Conservation (phyloP, 2,113 vertebrate genomes). For the Muntiacus reevesi region DNA sequence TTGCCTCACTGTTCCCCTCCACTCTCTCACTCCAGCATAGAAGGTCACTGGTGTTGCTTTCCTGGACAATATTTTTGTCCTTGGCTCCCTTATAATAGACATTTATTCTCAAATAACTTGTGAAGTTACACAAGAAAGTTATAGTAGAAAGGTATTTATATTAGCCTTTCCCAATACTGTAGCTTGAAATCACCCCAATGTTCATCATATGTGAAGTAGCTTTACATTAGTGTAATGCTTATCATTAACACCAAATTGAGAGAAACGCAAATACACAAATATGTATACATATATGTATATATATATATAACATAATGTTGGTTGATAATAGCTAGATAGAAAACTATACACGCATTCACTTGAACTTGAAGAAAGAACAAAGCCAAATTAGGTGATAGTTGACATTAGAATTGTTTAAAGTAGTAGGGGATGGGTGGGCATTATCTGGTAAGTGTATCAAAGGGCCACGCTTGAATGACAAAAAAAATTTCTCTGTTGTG, state of each 20-base stretch:
- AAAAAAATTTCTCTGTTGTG: not conserved
- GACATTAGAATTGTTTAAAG: not conserved
- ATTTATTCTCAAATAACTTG: not conserved
- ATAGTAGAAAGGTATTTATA: not conserved
- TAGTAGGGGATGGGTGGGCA: not conserved
- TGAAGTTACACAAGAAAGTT: not conserved
- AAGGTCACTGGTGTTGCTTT: not conserved
- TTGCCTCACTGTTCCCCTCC: not conserved
- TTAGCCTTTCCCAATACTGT: not conserved
- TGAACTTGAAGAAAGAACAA: not conserved
- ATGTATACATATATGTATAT: not conserved
- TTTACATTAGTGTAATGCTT: not conserved
- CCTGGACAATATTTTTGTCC: not conserved
- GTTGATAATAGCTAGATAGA: not conserved
- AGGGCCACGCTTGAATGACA: not conserved
- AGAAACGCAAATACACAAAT: not conserved
- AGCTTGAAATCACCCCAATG: not conserved
- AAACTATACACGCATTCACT: not conserved
- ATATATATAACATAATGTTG: not conserved
- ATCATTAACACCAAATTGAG: not conserved
- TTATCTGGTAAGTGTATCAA: not conserved
- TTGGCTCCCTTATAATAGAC: not conserved
- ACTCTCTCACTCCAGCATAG: not conserved
- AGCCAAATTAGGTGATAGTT: not conserved
- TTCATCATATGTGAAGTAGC: not conserved